These are phyloP conservation scores for Teleiodes luculella DNA, from an alignment of 2,888 invertebrate genomes.

Conservation along the genomic window DNA sequence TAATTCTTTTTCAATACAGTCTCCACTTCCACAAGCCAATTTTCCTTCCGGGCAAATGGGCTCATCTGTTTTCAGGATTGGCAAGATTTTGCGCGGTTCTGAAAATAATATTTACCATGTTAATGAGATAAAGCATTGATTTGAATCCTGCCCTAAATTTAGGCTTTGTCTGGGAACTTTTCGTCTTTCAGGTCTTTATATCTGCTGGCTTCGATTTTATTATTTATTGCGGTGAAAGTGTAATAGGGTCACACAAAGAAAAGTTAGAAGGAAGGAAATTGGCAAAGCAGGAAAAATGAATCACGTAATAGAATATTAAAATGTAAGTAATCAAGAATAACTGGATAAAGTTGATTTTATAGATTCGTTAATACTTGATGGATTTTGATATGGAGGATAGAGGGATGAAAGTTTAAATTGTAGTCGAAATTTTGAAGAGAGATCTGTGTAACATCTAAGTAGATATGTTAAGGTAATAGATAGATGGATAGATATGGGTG, in stretches of 20 bases:
- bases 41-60: conserved; percentile 94
- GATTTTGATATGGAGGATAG: too few species aligned
- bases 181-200: conserved; percentile 31
- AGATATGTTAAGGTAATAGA: background rate
- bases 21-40: conserved; percentile 93
- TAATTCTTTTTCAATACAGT: conserved; percentile 93
- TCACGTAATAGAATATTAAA: conserved; percentile 33
- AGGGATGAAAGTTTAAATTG: background rate
- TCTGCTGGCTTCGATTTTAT: conserved; percentile 36
- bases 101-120: conserved; percentile 43
- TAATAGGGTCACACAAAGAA: conserved; percentile 36
- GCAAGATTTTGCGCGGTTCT: conserved; percentile 94
- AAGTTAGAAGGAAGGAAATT: conserved; percentile 39
- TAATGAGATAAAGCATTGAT: background rate
- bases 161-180: conserved; percentile 5
- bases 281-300: conserved; percentile 53
- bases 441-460: too few species aligned
- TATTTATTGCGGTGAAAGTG: conserved; percentile 46
- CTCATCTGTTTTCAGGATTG: conserved; percentile 94
- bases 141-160: background rate
- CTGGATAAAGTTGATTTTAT: conserved; percentile 11
- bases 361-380: conserved; percentile 1
- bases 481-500: background rate
- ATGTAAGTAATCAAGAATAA: conserved; percentile 10
- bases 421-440: background rate